Evolutionary conservation across 2,888 invertebrate genomes (phyloP), one percentile per base, ranked within the genome.

Genomic region (Amphimallon solstitiale): DNA sequence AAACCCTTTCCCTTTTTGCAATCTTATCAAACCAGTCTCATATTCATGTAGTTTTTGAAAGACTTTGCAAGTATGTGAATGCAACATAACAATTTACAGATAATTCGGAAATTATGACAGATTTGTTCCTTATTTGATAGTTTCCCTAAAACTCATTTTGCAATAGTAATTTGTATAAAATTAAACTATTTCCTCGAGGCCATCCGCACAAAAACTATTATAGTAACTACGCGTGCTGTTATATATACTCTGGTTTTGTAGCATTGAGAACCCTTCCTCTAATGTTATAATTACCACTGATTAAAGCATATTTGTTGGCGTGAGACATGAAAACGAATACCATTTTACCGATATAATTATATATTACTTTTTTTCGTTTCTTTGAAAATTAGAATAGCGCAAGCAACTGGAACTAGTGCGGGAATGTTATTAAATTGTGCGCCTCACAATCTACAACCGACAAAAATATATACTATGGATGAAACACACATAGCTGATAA

Each of bases 331-430:
- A 17, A 45, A 29, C 29, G 45, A 19, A 40, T 40, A 9, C 45
- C 15, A 45, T 19, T 15, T 45, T 45, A 45, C 45, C 45, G 45
- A 17, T 19, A 10, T 45, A 45, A 45, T 45, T 45, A 45, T 9
- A 19, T 45, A 45, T 45, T 45, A 17, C 12, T 17, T 45, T 45
- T 45, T 17, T 10, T 45, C 17, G 15, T 45, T 17, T 14, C 45
- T 12, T 17, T 19, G 45, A 17, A 45, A 17, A 29, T 7, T 15
- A 45, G 17, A 45, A 45, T 7, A 45, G 15, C 19, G 45, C 19
- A 45, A 9, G 45, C 7, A 45, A 14, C 17, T 45, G 45, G 45
- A 45, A 45, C 45, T 17, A 1, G 1, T 45, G 19, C 45, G 17
- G 45, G 45, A 45, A 45, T 15, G 17, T 43, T 5, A 15, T 19